These are phyloP conservation scores for Nicator chloris DNA, from an alignment of 2,113 vertebrate genomes.

Conservation along the genomic window DNA sequence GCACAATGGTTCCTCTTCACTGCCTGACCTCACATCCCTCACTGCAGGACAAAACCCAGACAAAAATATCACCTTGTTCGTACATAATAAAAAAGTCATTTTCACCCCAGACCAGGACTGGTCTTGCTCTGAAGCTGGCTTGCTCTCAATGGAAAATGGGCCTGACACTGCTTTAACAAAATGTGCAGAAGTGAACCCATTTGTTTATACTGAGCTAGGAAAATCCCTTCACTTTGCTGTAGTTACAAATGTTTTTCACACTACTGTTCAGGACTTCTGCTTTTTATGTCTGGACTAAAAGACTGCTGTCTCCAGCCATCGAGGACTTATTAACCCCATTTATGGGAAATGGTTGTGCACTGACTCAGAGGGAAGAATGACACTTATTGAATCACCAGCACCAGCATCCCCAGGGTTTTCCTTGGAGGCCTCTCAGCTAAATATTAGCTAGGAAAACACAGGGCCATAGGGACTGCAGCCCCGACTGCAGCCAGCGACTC, in stretches of 20 bases:
- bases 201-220: constrained; percentile 32
- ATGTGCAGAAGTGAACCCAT: constrained; percentile 1
- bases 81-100: constrained; percentile 58
- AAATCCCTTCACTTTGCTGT: constrained; percentile 50
- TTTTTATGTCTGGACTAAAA: constrained; percentile 29
- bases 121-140: constrained; percentile 11
- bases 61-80: constrained; percentile 42
- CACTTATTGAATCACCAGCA: constrained; percentile 40
- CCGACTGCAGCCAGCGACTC: background rate
- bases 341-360: constrained; percentile 12
- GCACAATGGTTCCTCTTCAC: background rate
- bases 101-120: constrained; percentile 30
- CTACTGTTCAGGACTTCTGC: constrained; percentile 45
- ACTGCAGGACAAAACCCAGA: constrained; percentile 19
- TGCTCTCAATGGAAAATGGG: constrained; percentile 7
- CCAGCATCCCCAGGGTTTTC: constrained; percentile 23
- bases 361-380: constrained; percentile 64
- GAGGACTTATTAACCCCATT: constrained; percentile 27
- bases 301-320: background rate
- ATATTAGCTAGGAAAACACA: constrained; percentile 54
- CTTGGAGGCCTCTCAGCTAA: constrained; percentile 40
- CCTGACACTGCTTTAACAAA: background rate
- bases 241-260: constrained; percentile 53
- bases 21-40: background rate
- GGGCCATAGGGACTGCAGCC: background rate